A percentile compares a stretch with the other conserved stretches of the same genome.
Conservation (phyloP, 2,113 vertebrate genomes). For the Laterallus jamaicensis region DNA sequence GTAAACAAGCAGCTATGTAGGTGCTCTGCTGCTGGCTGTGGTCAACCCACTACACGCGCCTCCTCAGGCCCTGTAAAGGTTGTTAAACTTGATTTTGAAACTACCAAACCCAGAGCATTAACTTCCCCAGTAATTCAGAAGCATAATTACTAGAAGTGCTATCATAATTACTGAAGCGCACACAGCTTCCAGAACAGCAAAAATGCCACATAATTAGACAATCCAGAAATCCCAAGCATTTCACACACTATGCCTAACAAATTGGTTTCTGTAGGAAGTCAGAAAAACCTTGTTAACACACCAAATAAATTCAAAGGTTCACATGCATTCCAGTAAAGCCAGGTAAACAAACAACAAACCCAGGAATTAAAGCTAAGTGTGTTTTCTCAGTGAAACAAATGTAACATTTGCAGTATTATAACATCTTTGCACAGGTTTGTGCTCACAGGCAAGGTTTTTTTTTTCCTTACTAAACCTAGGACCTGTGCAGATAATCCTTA, state of each 20-base stretch:
- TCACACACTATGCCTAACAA: not conserved
- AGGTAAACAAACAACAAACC: not conserved
- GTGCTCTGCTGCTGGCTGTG: not conserved
- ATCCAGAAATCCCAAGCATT: not conserved
- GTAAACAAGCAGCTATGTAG: not conserved
- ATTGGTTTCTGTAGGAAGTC: not conserved
- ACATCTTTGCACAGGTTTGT: not conserved
- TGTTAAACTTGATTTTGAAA: not conserved
- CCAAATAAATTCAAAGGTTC: not conserved
- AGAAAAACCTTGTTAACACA: not conserved
- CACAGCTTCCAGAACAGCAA: not conserved
- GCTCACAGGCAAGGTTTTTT: not conserved
- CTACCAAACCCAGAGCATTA: not conserved
- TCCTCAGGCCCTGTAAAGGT: not conserved
- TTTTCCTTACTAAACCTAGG: not conserved
- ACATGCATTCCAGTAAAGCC: not conserved
- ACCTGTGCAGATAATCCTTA: not conserved
- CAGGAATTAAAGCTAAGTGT: not conserved
- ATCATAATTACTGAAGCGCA: not conserved
- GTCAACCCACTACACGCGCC: not conserved
- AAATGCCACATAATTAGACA: not conserved
- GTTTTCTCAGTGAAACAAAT: not conserved
- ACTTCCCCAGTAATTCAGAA: not conserved
- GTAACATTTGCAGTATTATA: not conserved
- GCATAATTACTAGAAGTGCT: not conserved